A percentile compares a stretch with the other conserved stretches of the same genome.
Conservation (phyloP, 1,140 invertebrate genomes). For the Caenorhabditis briggsae region DNA sequence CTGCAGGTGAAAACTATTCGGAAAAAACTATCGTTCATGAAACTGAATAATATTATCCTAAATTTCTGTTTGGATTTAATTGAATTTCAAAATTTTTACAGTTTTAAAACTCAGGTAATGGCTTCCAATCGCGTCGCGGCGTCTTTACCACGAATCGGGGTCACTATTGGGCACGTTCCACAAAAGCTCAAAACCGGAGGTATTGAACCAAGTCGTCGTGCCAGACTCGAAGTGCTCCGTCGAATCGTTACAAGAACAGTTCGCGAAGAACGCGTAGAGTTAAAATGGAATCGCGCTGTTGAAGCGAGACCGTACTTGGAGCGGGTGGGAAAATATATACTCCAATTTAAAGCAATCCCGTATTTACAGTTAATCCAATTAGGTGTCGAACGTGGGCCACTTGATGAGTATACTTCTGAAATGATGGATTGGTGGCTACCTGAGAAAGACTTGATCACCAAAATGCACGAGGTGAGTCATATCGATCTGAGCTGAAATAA, state of each 20-base stretch:
- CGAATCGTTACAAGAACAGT: slow-evolving; percentile 71
- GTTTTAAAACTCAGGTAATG: not conserved
- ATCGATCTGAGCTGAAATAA: not conserved
- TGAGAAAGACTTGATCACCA: slow-evolving; percentile 69
- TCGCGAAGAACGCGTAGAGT: slow-evolving; percentile 72
- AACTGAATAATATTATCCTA: too few relatives aligned
- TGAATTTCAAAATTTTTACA: not conserved
- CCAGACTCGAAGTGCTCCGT: slow-evolving; percentile 66
- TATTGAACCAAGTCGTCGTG: slow-evolving; percentile 64
- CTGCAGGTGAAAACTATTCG: too few relatives aligned
- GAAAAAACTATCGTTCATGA: too few relatives aligned
- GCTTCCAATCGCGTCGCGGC: slow-evolving; percentile 37
- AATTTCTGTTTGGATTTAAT: too few relatives aligned
- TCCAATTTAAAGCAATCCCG: not conserved
- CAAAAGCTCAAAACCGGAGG: slow-evolving; percentile 70
- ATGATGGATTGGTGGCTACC: slow-evolving; percentile 76
- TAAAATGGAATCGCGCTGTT: slow-evolving; percentile 72
- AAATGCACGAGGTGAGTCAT: slow-evolving; percentile 67
- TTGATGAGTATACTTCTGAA: slow-evolving; percentile 73
- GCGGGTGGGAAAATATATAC: slow-evolving; percentile 65
- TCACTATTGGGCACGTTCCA: slow-evolving; percentile 71
- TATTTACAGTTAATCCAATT: slow-evolving; percentile 73
- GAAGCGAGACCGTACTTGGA: slow-evolving; percentile 71
- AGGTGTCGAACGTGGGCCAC: slow-evolving; percentile 69
- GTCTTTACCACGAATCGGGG: slow-evolving; percentile 70